A percentile compares a stretch with the other conserved stretches of the same genome.
These are phyloP conservation scores for Agapornis roseicollis DNA, from an alignment of 2,113 vertebrate genomes.

Conservation along the genomic window DNA sequence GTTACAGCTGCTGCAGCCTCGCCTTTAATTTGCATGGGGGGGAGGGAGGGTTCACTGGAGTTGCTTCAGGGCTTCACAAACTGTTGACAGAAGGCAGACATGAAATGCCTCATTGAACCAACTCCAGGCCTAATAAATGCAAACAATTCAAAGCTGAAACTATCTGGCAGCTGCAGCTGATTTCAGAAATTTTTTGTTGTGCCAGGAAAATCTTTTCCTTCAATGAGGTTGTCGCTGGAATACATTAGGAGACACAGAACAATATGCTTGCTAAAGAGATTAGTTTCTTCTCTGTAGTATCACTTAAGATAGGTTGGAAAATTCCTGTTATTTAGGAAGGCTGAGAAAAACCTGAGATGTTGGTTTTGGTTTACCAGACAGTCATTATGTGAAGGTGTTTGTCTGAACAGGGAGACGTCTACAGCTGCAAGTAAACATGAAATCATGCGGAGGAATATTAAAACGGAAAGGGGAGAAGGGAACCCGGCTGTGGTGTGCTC, in stretches of 20 bases:
- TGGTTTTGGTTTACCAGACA: not conserved
- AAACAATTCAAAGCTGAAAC: slow-evolving; percentile 54
- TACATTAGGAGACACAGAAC: slow-evolving; percentile 12
- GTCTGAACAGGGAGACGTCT: not conserved
- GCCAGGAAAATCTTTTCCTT: slow-evolving; percentile 57
- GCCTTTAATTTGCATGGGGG: not conserved
- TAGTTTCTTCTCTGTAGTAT: slow-evolving; percentile 36
- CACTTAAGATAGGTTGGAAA: slow-evolving; percentile 14
- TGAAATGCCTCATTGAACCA: slow-evolving; percentile 50
- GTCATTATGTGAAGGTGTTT: not conserved
- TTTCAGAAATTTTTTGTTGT: slow-evolving; percentile 25
- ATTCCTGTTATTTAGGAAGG: not conserved
- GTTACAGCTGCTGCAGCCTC: not conserved
- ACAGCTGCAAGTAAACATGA: not conserved
- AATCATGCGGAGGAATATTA: not conserved
- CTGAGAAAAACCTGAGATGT: not conserved
- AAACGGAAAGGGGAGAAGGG: not conserved
- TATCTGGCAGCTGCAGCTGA: slow-evolving; percentile 52
- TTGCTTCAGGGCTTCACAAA: slow-evolving; percentile 41
- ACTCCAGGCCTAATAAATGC: slow-evolving; percentile 50
- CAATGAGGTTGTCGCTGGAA: slow-evolving; percentile 37
- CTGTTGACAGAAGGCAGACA: slow-evolving; percentile 52
- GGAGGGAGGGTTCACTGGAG: not conserved
- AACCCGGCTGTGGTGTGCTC: not conserved
- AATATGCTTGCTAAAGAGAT: slow-evolving; percentile 26